These are phyloP conservation scores for Botia almorhae DNA, from an alignment of 2,797 vertebrate genomes.

Conservation along the genomic window DNA sequence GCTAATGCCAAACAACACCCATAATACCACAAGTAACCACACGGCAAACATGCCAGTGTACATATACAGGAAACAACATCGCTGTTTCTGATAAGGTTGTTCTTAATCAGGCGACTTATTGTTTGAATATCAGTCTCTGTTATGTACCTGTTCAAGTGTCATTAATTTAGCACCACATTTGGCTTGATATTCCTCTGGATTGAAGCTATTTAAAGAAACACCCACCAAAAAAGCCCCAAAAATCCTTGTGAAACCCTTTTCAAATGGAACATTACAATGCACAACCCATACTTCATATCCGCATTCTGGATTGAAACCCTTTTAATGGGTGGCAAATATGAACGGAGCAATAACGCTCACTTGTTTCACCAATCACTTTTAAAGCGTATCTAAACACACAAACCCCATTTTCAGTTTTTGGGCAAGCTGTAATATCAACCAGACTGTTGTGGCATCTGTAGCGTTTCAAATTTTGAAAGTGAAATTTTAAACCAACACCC, in stretches of 20 bases:
- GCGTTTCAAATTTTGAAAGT: not conserved
- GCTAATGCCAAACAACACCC: slow-evolving; percentile 28
- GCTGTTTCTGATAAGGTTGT: slow-evolving; percentile 35
- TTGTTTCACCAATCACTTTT: slow-evolving; percentile 58
- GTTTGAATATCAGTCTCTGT: slow-evolving; percentile 39
- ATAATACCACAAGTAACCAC: slow-evolving; percentile 45
- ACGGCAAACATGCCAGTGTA: slow-evolving; percentile 43
- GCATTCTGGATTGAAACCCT: not conserved
- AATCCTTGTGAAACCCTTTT: slow-evolving; percentile 68
- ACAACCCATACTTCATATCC: slow-evolving; percentile 12
- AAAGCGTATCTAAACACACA: slow-evolving; percentile 70
- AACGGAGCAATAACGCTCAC: slow-evolving; percentile 1
- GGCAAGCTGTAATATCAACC: slow-evolving; percentile 58
- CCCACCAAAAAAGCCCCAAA: slow-evolving; percentile 60
- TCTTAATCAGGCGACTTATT: slow-evolving; percentile 39
- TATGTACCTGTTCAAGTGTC: slow-evolving; percentile 66
- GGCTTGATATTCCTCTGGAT: slow-evolving; percentile 70
- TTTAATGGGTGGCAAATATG: not conserved
- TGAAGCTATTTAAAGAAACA: slow-evolving; percentile 67
- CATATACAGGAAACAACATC: slow-evolving; percentile 40
- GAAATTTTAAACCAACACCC: not conserved
- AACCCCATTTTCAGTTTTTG: slow-evolving; percentile 71
- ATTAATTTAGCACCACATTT: slow-evolving; percentile 76
- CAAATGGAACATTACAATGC: slow-evolving; percentile 56
- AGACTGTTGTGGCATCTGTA: slow-evolving; percentile 27